phyloP scores from a whole-genome alignment of 2,888 invertebrate species.

The Litoditis marina region DNA sequence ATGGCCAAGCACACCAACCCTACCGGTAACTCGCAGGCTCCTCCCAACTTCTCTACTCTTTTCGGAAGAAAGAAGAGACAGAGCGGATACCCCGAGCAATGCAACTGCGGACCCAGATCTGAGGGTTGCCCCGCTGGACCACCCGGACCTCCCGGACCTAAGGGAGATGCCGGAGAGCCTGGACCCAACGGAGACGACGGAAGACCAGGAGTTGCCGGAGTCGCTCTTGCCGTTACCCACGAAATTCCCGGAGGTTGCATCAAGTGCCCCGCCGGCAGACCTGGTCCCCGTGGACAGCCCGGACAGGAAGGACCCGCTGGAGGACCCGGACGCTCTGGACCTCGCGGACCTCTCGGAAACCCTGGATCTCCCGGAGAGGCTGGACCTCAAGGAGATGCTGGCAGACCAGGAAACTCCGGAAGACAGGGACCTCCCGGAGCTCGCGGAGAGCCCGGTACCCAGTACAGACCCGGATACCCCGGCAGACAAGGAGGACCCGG shows the following conservation, averaged over 20 bases:
- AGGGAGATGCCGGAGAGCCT: conserved; percentile 37
- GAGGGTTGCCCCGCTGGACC: conserved; percentile 51
- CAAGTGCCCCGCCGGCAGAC: conserved; percentile 38
- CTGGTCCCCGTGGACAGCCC: conserved; percentile 36
- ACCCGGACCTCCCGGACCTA: conserved; percentile 46
- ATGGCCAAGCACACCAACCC: conserved; percentile 40
- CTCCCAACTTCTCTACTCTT: conserved; percentile 42
- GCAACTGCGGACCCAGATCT: conserved; percentile 47
- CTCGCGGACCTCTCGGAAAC: conserved; percentile 34
- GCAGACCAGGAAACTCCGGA: conserved; percentile 35
- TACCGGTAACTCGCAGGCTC: conserved; percentile 29
- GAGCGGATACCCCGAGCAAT: conserved; percentile 35
- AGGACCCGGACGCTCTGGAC: conserved; percentile 35
- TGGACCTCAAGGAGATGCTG: conserved; percentile 34
- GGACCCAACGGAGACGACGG: conserved; percentile 46
- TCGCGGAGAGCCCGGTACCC: conserved; percentile 41
- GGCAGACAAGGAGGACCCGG: conserved; percentile 42
- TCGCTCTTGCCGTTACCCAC: conserved; percentile 43
- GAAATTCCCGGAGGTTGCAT: conserved; percentile 51
- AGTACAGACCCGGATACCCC: conserved; percentile 38
- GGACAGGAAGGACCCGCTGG: conserved; percentile 38
- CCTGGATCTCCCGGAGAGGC: conserved; percentile 31
- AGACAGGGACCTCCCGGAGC: conserved; percentile 39
- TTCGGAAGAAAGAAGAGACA: conserved; percentile 44
- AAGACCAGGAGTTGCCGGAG: conserved; percentile 44